phyloP scores from a whole-genome alignment of 2,888 invertebrate species.

The Crossocerus cetratus region DNA sequence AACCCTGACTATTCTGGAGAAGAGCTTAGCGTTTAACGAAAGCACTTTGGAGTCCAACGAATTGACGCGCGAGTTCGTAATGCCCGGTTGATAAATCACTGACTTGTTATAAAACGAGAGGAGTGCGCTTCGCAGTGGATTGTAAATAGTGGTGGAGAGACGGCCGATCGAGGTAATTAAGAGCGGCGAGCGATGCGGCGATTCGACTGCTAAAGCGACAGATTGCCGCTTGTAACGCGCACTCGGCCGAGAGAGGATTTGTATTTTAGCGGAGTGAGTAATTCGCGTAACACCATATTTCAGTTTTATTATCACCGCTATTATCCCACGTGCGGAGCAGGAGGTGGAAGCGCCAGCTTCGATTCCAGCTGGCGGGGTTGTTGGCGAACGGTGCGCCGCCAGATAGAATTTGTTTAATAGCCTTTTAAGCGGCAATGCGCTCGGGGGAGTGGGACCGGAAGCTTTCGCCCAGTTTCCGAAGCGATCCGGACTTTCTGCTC shows the following conservation, averaged over 20 bases:
- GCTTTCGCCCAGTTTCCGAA: background rate
- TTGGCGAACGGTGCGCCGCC: background rate
- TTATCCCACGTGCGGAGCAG: background rate
- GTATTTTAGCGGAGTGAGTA: background rate
- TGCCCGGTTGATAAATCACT: too few species aligned
- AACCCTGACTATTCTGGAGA: background rate
- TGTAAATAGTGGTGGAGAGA: background rate
- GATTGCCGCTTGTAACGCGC: background rate
- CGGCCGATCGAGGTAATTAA: background rate
- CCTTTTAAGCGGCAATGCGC: conserved; percentile 6
- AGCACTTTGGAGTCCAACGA: too few species aligned
- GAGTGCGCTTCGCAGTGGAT: background rate
- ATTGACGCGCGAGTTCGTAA: too few species aligned
- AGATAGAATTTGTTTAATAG: conserved; percentile 11
- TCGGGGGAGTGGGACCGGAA: background rate
- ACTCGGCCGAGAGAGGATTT: background rate
- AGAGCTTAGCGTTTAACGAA: too few species aligned
- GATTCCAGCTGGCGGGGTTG: background rate
- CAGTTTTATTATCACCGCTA: background rate
- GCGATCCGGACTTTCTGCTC: conserved; percentile 9
- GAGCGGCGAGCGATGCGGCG: background rate
- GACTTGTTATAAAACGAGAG: background rate
- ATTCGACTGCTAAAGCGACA: background rate
- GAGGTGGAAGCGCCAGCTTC: background rate
- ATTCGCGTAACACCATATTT: background rate